Evolutionary conservation across 2,113 vertebrate species (phyloP).

Genomic region (Mustela lutreola): DNA sequence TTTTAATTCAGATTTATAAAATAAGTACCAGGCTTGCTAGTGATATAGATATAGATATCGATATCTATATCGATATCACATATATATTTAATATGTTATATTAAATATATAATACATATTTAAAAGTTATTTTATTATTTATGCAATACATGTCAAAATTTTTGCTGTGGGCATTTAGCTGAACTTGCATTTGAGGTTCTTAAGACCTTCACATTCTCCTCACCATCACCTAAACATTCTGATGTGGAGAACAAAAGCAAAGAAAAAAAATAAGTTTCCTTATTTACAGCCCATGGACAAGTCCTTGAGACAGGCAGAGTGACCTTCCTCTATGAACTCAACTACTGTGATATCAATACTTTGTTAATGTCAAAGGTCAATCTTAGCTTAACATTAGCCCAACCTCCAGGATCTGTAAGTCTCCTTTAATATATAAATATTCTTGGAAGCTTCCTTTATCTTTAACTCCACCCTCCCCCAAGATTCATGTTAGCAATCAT

Average conservation of each 20-base stretch:
- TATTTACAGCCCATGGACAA: background rate
- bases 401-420: background rate
- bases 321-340: background rate
- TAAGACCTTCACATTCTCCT: background rate
- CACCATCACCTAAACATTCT: background rate
- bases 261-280: background rate
- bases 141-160: background rate
- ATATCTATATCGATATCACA: no score
- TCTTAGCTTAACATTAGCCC: background rate
- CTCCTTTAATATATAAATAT: background rate
- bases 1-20: constrained; percentile 11
- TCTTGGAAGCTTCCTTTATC: background rate
- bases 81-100: no score
- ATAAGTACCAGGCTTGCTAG: background rate
- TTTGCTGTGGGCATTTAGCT: background rate
- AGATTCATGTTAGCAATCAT: background rate
- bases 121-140: background rate
- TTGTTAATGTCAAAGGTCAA: background rate
- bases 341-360: background rate
- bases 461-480: background rate
- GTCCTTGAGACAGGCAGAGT: background rate
- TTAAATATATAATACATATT: no score
- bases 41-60: background rate
- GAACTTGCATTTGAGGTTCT: background rate
- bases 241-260: background rate